Evolutionary conservation across 2,113 vertebrate species (phyloP), one percentile per base, ranked within the genome.

Genomic region (Mola mola): DNA sequence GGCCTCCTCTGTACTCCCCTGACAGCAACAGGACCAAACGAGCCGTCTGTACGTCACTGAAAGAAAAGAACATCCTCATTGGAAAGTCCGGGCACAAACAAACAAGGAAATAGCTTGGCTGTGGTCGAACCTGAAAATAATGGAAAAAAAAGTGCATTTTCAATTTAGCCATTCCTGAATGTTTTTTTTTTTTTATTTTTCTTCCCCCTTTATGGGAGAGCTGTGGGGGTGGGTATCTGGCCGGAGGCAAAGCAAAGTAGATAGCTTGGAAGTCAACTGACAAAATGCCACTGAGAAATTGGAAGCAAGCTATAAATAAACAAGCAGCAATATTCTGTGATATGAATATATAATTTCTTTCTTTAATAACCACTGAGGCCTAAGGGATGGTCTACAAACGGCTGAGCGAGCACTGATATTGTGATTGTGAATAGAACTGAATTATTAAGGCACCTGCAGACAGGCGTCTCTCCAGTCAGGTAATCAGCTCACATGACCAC

Each of bases 321-420:
- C 93, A 93, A 94, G 93, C 93, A 93, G 95, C 95, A 95, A 94
- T 95, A 94, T 94, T 93, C 89, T 83, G 92, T 89, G 89, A 95
- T 95, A 95, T 95, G 95, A 95, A 96, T 95, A 94, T 94, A 94
- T 96, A 93, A 96, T 96, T 95, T 93, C 91, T 90, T 88, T 89
- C 93, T 93, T 93, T 95, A 94, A 95, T 94, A 93, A 94, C 92
- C 90, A 93, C 91, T 84, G 82, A 84, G 92, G 91, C 95, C 93
- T 90, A 34, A 16, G 93, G 94, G 94, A 93, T 87, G 63, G 87
- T 86, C 90, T 87, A 89, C 91, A 87, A 92, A 94, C 88, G 90
- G 88, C 87, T 93, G 91, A 90, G 90, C 86, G 89, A 92, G 92
- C 92, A 91, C 79, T 66, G 77, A 88, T 93, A 90, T 93, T 84